phyloP scores from a whole-genome alignment of 2,113 vertebrate genomes.

The Datnioides undecimradiatus region DNA sequence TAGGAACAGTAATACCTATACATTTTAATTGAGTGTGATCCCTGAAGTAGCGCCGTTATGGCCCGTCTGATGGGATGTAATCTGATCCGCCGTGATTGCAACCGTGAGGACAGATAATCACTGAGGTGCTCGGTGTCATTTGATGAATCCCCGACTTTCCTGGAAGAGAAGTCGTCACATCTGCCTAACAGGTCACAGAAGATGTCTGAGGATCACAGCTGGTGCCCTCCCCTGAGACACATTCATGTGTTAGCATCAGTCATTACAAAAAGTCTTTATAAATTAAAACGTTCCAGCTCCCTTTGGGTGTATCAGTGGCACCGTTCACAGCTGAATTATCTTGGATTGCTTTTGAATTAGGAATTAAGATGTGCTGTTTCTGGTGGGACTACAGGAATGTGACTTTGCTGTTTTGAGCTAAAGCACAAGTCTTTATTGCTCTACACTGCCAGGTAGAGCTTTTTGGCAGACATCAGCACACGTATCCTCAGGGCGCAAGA shows the following conservation, averaged over 20 bases:
- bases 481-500: conserved; percentile 37
- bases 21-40: conserved; percentile 35
- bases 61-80: conserved; percentile 43
- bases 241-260: conserved; percentile 70
- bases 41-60: neutral
- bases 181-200: conserved; percentile 61
- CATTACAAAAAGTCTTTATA: conserved; percentile 68
- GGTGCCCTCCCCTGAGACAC: conserved; percentile 59
- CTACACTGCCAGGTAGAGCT: conserved; percentile 38
- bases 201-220: conserved; percentile 69
- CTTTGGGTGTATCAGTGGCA: conserved; percentile 50
- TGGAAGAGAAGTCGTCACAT: conserved; percentile 61
- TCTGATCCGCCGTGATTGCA: conserved; percentile 37
- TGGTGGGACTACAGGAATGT: conserved; percentile 28
- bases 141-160: conserved; percentile 35
- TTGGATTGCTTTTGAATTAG: conserved; percentile 34
- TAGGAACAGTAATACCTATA: neutral
- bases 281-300: conserved; percentile 66
- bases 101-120: conserved; percentile 39
- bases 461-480: conserved; percentile 43
- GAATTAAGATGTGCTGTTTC: conserved; percentile 36
- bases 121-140: conserved; percentile 22
- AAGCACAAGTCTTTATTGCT: conserved; percentile 42
- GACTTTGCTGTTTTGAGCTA: conserved; percentile 37
- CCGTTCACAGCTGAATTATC: conserved; percentile 4